Evolutionary conservation across 2,113 vertebrate genomes (phyloP), one percentile per base, ranked within the genome.

Genomic region (Rhipidura dahli): DNA sequence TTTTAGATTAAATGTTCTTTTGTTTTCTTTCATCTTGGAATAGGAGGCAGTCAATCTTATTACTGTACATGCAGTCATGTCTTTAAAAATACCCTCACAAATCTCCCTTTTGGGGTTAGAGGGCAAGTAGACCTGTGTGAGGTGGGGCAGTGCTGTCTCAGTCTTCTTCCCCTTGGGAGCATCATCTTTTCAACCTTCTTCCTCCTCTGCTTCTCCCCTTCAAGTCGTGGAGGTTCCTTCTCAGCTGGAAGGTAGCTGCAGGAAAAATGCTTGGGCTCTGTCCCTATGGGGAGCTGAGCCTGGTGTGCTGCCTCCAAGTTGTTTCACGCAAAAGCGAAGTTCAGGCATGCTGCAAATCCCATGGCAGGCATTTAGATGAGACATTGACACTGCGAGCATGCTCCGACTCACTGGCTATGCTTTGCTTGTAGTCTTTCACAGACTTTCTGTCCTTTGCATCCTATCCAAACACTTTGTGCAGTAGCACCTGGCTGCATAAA

Each of bases 1-100:
- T 86, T 94, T 60, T 82, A 91, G 53, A 70, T 90, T 65, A 59
- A 89, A 47, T 44, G 33, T 70, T 80, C 26, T 84, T 90, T 83
- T 78, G 27, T 71, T 39, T 80, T 57, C 35, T 86, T 95, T 77
- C 8, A 50, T 66, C 28, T 89, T 44, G 11, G 27, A 78, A 28
- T 30, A 49, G 39, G 53, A 91, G 42, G 15, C 47, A 51, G 66
- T 71, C 56, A 31, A 0, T 50, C 24, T 86, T 26, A 12, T 60
- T 84, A 28, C 15, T 83, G 59, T 56, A 47, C 7, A 5, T 40
- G 40, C 5, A 20, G 30, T 51, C 11, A 15, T 6, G 16, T 47
- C 61, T 77, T 21, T 66, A 28, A 35, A 63, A 65, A 56, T 35
- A 33, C 10, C 9, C 42, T 77, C 7, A 13, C 11, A 14, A 42